These are phyloP conservation scores for Hirtodrosophila trivittata DNA, from an alignment of 2,888 invertebrate genomes.

Conservation along the genomic window DNA sequence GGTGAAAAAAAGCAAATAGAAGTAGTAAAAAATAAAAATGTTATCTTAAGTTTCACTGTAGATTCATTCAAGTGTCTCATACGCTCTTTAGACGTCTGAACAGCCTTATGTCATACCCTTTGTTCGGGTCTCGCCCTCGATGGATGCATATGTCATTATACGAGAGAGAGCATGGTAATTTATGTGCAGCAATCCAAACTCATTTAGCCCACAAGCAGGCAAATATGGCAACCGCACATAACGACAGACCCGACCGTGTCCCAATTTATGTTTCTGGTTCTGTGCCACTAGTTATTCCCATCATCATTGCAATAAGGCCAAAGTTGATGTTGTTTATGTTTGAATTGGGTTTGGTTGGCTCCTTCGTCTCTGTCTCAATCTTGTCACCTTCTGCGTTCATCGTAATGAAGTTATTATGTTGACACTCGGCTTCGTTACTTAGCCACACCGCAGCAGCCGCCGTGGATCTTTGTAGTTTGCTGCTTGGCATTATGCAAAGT, in stretches of 20 bases:
- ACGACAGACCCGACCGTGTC: constrained; percentile 17
- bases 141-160: constrained; percentile 27
- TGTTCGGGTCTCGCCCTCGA: background rate
- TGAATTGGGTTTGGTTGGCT: constrained; percentile 56
- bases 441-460: constrained; percentile 37
- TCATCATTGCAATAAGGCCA: constrained; percentile 39
- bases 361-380: constrained; percentile 10
- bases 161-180: constrained; percentile 52
- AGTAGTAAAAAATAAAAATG: too few relatives aligned
- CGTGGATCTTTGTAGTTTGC: constrained; percentile 61
- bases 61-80: too few relatives aligned
- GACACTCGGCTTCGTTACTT: constrained; percentile 70
- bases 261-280: constrained; percentile 34
- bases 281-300: constrained; percentile 12
- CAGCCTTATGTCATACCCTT: constrained; percentile 2
- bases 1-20: background rate
- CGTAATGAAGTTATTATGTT: constrained; percentile 79
- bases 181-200: constrained; percentile 63
- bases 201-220: constrained; percentile 65
- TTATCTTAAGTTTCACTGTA: too few relatives aligned
- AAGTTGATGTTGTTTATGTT: constrained; percentile 54
- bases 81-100: too few relatives aligned
- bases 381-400: constrained; percentile 27
- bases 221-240: constrained; percentile 45
- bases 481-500: constrained; percentile 40